Percentiles rank a stretch among this genome's conserved stretches.
These are phyloP conservation scores for Eurystomus gularis DNA, from an alignment of 2,113 vertebrate genomes.

Conservation along the genomic window DNA sequence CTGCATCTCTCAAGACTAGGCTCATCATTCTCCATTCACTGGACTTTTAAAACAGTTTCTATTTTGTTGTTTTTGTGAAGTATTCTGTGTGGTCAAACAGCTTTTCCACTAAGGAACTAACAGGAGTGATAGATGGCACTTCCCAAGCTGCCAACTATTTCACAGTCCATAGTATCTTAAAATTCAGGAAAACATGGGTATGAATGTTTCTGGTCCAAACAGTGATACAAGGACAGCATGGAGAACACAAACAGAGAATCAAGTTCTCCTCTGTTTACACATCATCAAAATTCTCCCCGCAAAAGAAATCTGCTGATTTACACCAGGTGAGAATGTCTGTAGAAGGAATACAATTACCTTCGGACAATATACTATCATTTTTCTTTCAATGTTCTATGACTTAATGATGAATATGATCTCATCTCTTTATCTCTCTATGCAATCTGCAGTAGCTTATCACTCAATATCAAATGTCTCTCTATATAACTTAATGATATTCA, in stretches of 20 bases:
- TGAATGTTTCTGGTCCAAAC: background rate
- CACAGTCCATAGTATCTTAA: background rate
- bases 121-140: background rate
- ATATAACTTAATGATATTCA: background rate
- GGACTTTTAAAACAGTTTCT: slow-evolving; percentile 7
- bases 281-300: background rate
- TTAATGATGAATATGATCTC: background rate
- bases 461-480: background rate
- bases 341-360: background rate
- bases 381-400: background rate
- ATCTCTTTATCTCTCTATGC: background rate
- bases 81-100: background rate
- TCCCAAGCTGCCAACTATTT: background rate
- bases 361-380: background rate
- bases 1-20: background rate
- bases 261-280: background rate
- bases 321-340: background rate
- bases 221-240: background rate
- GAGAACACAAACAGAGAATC: background rate
- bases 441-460: background rate
- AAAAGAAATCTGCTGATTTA: background rate
- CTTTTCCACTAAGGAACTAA: background rate
- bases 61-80: background rate
- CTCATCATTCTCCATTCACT: background rate
- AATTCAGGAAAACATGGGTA: background rate